Conservation (phyloP, 2,797 vertebrate species). For the Meda fulgida region DNA sequence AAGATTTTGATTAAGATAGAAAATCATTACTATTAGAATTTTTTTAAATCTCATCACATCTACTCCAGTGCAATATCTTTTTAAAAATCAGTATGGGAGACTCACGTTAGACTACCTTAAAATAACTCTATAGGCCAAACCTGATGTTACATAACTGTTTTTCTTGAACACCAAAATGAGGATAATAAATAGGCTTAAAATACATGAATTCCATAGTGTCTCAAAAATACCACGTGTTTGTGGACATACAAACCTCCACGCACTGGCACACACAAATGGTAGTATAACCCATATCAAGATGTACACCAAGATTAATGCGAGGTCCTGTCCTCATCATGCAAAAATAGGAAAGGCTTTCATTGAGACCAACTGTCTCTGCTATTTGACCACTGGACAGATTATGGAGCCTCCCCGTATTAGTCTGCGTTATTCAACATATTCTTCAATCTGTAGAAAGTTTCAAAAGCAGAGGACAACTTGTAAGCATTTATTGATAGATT, state of each 20-base stretch:
- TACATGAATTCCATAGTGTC: slow-evolving; percentile 22
- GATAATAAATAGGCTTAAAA: slow-evolving; percentile 56
- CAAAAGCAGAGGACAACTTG: no score
- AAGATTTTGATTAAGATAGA: background rate
- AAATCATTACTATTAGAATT: background rate
- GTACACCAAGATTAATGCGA: background rate
- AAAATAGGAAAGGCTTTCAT: background rate
- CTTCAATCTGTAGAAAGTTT: no score
- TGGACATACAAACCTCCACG: background rate
- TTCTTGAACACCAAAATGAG: slow-evolving; percentile 11
- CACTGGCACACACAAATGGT: slow-evolving; percentile 4
- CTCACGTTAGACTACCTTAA: background rate
- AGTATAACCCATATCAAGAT: background rate
- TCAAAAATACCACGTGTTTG: background rate
- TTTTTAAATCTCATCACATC: no score
- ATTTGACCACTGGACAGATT: background rate
- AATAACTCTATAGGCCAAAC: background rate
- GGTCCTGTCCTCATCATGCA: background rate
- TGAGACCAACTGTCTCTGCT: background rate
- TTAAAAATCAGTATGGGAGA: no score
- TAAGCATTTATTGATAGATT: no score
- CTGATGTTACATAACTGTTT: slow-evolving; percentile 35
- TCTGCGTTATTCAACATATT: no score
- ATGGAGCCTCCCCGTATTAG: no score
- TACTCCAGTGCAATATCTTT: no score